phyloP scores from a whole-genome alignment of 2,888 invertebrate species.

The Orthosia gothica region DNA sequence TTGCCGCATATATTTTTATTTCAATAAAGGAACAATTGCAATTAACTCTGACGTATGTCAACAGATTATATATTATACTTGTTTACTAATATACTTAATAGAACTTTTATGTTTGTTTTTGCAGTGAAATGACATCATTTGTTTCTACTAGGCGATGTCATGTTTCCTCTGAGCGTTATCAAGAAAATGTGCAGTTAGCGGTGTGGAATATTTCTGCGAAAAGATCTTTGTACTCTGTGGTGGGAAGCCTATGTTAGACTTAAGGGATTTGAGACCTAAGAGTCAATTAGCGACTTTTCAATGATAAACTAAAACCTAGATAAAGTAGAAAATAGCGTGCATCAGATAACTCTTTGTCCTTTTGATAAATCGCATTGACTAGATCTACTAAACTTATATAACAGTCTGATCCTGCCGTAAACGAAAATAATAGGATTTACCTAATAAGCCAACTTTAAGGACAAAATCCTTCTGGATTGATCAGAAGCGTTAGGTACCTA shows the following conservation, averaged over 20 bases:
- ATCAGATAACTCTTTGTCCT: neutral
- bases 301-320: neutral
- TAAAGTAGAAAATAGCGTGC: neutral
- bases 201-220: slow-evolving; percentile 15
- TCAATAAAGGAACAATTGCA: neutral
- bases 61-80: slow-evolving; percentile 19
- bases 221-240: neutral
- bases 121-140: slow-evolving; percentile 41
- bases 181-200: neutral
- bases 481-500: neutral
- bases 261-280: neutral
- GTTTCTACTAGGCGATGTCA: slow-evolving; percentile 32
- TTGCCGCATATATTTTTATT: neutral
- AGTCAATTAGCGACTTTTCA: no score
- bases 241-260: neutral
- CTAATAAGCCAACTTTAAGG: no score
- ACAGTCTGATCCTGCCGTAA: neutral
- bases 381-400: neutral
- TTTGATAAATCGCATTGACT: neutral
- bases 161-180: slow-evolving; percentile 18
- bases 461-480: neutral
- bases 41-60: neutral
- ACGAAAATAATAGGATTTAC: neutral
- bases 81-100: slow-evolving; percentile 27
- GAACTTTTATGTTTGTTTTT: slow-evolving; percentile 24